Base-by-base conservation (phyloP, 2,888 invertebrate species). In the Aplocera efformata region DNA sequence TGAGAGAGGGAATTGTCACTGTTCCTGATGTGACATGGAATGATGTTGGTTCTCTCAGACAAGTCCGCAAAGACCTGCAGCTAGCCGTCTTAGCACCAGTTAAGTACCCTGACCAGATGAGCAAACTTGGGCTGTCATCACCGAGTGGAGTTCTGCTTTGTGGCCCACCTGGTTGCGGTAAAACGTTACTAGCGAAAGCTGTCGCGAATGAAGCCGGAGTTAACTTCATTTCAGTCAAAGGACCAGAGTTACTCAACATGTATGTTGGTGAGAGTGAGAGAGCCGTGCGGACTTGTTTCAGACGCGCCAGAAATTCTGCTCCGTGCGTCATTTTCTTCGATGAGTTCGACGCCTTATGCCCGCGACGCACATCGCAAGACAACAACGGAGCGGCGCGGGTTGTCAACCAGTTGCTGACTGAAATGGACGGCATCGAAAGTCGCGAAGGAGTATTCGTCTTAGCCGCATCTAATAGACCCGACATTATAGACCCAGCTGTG, bases 321-420 rank as follows among this genome's bases (percentile, higher is more conserved):
- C 99, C 99, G 0, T 99, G 99, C 72, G 98, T 99, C 1, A 98
- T 99, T 74, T 99, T 99, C 85, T 99, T 99, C 70, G 99, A 99
- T 72, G 99, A 99, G 82, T 91, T 99, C 50, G 99, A 99, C 78
- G 96, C 99, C 0, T 78, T 99, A 20, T 98, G 98, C 72, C 98
- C 98, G 0, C 93, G 94, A 60, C 90, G 99, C 65, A 93, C 94
- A 4, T 94, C 94, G 26, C 91, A 92, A 45, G 93, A 88, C 32
- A 67, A 92, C 81, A 92, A 92, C 59, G 93, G 94, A 1, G 92
- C 94, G 0, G 92, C 94, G 0, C 91, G 98, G 20, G 96, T 99
- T 7, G 98, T 99, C 0, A 99, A 98, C 77, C 98, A 99, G 79
- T 88, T 99, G 77, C 84, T 99, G 32, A 98, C 98, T 0, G 99